These are phyloP conservation scores for Cephus pulcher DNA, from an alignment of 2,888 invertebrate species.

Conservation along the genomic window DNA sequence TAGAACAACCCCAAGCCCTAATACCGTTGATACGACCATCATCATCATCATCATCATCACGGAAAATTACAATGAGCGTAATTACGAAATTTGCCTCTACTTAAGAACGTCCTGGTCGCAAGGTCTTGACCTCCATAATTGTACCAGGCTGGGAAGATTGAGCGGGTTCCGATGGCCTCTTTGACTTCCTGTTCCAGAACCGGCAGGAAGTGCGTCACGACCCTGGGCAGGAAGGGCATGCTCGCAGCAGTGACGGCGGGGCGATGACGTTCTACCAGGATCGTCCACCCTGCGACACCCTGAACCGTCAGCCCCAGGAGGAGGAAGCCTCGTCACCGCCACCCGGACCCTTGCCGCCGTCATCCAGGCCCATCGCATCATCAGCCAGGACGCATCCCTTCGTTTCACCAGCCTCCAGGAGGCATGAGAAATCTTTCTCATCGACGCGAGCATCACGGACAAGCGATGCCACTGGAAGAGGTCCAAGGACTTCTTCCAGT, in stretches of 20 bases:
- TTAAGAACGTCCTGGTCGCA: neutral
- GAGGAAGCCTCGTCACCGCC: neutral
- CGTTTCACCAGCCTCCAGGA: slow-evolving; percentile 33
- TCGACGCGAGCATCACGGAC: slow-evolving; percentile 55
- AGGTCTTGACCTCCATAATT: neutral
- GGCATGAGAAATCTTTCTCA: slow-evolving; percentile 59
- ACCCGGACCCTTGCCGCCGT: neutral
- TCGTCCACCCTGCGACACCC: slow-evolving; percentile 32
- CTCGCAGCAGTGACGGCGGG: slow-evolving; percentile 60
- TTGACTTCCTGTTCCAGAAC: neutral
- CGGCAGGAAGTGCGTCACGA: neutral
- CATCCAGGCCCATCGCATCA: neutral
- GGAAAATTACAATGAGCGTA: neutral
- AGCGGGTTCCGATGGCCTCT: neutral
- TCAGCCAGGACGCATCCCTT: slow-evolving; percentile 7
- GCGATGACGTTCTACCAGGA: slow-evolving; percentile 62
- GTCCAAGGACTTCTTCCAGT: slow-evolving; percentile 57
- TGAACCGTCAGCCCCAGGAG: neutral
- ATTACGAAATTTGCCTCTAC: neutral
- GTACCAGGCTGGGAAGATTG: neutral
- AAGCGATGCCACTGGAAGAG: slow-evolving; percentile 61
- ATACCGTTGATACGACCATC: neutral
- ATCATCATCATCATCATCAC: neutral
- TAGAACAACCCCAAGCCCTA: neutral
- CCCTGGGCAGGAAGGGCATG: slow-evolving; percentile 34